phyloP scores from a whole-genome alignment of 2,113 vertebrate genomes.

The Esox niger region DNA sequence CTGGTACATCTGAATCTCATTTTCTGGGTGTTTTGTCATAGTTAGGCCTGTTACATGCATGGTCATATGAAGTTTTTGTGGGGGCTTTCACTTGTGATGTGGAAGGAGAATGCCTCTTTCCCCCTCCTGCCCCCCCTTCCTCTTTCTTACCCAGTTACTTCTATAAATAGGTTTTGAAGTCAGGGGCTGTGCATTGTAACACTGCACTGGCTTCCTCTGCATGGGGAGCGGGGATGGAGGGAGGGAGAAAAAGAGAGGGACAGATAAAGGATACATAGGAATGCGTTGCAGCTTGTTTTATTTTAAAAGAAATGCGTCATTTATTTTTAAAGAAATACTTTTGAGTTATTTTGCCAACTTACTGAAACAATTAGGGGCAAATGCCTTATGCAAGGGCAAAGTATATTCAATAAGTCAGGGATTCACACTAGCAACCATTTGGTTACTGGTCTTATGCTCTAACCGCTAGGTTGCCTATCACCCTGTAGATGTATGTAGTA shows the following conservation, averaged over 20 bases:
- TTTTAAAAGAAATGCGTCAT: too few relatives aligned
- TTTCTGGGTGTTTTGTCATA: constrained; percentile 19
- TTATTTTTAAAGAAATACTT: too few relatives aligned
- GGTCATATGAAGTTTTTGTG: constrained; percentile 26
- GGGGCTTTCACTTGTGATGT: constrained; percentile 13
- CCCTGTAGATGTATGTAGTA: not conserved
- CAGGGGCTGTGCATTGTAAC: not conserved
- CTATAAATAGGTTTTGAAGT: constrained; percentile 6
- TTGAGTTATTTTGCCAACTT: too few relatives aligned
- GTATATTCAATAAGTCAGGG: too few relatives aligned
- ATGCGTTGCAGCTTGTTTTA: not conserved
- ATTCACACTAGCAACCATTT: too few relatives aligned
- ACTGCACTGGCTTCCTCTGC: not conserved
- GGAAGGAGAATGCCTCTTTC: not conserved
- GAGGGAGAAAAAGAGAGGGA: not conserved
- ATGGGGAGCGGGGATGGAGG: not conserved
- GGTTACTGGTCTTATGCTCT: too few relatives aligned
- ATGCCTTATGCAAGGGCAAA: too few relatives aligned
- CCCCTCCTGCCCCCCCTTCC: not conserved
- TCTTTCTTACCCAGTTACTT: constrained; percentile 3
- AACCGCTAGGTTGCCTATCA: too few relatives aligned
- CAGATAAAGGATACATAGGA: not conserved
- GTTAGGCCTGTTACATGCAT: constrained; percentile 28
- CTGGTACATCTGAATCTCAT: not conserved
- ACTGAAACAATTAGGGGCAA: too few relatives aligned